phyloP scores from a whole-genome alignment of 2,113 vertebrate species.

The Cololabis saira region DNA sequence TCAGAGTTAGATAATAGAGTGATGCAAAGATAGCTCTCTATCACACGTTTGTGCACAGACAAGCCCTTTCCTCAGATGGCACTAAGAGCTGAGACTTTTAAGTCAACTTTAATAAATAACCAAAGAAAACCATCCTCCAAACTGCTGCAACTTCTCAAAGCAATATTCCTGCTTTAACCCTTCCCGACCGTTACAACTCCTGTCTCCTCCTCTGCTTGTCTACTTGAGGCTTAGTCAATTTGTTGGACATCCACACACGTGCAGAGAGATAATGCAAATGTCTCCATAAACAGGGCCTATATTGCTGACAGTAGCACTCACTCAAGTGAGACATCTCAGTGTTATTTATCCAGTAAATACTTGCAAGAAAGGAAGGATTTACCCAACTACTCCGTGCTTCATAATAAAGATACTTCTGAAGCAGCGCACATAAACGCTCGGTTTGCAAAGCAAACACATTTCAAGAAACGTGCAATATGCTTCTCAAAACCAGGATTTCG shows the following conservation, averaged over 20 bases:
- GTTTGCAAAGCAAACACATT: constrained; percentile 63
- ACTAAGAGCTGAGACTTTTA: too few species aligned
- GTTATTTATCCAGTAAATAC: too few species aligned
- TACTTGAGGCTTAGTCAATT: constrained; percentile 67
- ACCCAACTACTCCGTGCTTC: constrained; percentile 46
- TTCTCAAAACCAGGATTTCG: constrained; percentile 34
- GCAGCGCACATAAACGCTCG: constrained; percentile 54
- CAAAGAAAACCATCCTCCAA: constrained; percentile 44
- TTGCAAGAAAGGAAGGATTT: too few species aligned
- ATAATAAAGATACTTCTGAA: constrained; percentile 55
- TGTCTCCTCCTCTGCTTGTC: constrained; percentile 49
- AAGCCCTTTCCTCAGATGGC: constrained; percentile 32
- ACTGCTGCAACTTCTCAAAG: constrained; percentile 51
- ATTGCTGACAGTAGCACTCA: constrained; percentile 77
- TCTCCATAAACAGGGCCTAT: constrained; percentile 81
- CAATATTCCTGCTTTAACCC: constrained; percentile 39
- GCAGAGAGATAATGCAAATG: constrained; percentile 80
- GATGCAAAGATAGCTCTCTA: constrained; percentile 29
- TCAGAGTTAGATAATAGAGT: constrained; percentile 5
- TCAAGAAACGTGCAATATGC: constrained; percentile 44
- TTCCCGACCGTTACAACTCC: constrained; percentile 49
- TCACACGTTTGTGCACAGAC: constrained; percentile 33
- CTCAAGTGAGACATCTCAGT: constrained; percentile 74
- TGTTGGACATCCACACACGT: constrained; percentile 62
- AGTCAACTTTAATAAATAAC: constrained; percentile 58